Conservation (phyloP, 1,140 invertebrate genomes). For the Eriocheir sinensis region DNA sequence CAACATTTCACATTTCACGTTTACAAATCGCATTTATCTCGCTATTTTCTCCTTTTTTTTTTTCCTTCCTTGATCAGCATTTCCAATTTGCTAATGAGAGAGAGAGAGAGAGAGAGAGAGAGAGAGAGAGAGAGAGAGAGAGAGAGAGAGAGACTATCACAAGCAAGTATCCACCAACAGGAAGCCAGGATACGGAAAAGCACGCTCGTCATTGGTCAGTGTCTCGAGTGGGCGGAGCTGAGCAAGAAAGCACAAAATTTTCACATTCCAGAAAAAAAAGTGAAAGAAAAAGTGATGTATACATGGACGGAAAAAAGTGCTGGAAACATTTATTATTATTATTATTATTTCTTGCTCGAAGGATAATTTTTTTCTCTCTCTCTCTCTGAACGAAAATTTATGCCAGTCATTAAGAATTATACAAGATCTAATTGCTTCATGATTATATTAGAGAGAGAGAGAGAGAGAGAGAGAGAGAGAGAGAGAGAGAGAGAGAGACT, state of each 20-base stretch:
- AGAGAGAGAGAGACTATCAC: too few relatives aligned
- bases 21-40: background rate
- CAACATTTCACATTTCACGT: too few relatives aligned
- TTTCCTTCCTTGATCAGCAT: background rate
- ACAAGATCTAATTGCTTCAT: background rate
- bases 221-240: too few relatives aligned
- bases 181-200: background rate
- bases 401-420: background rate
- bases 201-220: background rate
- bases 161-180: background rate
- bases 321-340: too few relatives aligned
- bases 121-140: too few relatives aligned
- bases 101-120: background rate
- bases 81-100: background rate
- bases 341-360: background rate
- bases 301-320: background rate
- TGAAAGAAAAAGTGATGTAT: too few relatives aligned
- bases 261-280: background rate
- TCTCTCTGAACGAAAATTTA: background rate
- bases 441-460: conserved; percentile 14
- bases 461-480: background rate
- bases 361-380: background rate
- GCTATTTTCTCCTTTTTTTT: background rate
- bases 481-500: too few relatives aligned
- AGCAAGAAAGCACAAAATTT: background rate